Evolutionary conservation across 2,888 invertebrate genomes (phyloP).

Genomic region (Dolichomitus sp.): DNA sequence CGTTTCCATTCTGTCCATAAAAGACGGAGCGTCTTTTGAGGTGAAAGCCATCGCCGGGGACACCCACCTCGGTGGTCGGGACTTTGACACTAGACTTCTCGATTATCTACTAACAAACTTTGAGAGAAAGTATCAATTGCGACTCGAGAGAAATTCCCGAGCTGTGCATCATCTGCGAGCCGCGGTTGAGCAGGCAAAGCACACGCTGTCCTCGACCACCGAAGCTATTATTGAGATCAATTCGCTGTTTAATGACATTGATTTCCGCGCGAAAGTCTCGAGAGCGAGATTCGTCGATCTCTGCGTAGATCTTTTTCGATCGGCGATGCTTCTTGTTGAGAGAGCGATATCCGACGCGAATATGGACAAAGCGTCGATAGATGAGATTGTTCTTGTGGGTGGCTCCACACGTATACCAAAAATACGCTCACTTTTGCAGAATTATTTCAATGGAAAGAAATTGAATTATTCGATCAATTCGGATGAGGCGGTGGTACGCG

Average conservation of each 20-base stretch:
- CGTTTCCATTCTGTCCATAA: slow-evolving; percentile 94
- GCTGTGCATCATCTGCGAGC: slow-evolving; percentile 96
- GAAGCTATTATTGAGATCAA: slow-evolving; percentile 98
- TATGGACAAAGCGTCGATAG: slow-evolving; percentile 96
- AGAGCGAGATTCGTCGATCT: slow-evolving; percentile 98
- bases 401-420: slow-evolving; percentile 99
- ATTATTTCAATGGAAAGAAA: slow-evolving; percentile 98
- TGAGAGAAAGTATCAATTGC: slow-evolving; percentile 94
- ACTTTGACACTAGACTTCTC: slow-evolving; percentile 97
- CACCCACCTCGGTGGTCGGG: slow-evolving; percentile 94
- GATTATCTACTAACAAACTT: slow-evolving; percentile 95
- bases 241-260: slow-evolving; percentile 97
- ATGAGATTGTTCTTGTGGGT: slow-evolving; percentile 97
- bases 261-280: slow-evolving; percentile 98
- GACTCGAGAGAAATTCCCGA: slow-evolving; percentile 91
- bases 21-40: slow-evolving; percentile 92
- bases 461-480: slow-evolving; percentile 99
- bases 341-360: slow-evolving; percentile 98
- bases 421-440: slow-evolving; percentile 98
- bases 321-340: slow-evolving; percentile 97
- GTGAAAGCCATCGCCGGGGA: slow-evolving; percentile 95
- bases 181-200: slow-evolving; percentile 96
- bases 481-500: slow-evolving; percentile 99
- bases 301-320: slow-evolving; percentile 97
- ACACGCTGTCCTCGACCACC: slow-evolving; percentile 94